Percentiles rank a stretch among this genome's conserved stretches.
These are phyloP conservation scores for Drosophila arawakana DNA, from an alignment of 1,140 invertebrate genomes.

Conservation along the genomic window DNA sequence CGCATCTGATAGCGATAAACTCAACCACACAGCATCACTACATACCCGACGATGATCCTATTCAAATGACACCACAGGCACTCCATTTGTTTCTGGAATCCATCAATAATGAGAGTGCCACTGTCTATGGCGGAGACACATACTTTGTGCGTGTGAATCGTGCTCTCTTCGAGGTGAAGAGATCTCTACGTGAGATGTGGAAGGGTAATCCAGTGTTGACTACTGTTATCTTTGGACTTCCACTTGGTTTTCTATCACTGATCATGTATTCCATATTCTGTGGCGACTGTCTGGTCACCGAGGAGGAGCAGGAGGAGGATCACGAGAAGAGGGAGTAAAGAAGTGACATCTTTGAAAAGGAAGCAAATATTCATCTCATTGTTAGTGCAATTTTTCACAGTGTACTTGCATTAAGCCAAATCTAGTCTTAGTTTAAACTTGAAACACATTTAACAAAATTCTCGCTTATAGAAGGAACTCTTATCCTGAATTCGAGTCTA, in stretches of 20 bases:
- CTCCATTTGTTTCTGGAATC: conserved; percentile 91
- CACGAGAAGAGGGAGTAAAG: conserved; percentile 85
- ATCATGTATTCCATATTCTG: conserved; percentile 98
- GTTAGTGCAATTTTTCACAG: conserved; percentile 28
- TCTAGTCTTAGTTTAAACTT: conserved; percentile 56
- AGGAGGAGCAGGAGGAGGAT: conserved; percentile 90
- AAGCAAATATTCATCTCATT: conserved; percentile 29
- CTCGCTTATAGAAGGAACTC: conserved; percentile 20
- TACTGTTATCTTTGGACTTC: conserved; percentile 94
- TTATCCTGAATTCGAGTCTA: conserved; percentile 14
- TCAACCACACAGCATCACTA: conserved; percentile 95
- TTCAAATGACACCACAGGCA: conserved; percentile 91
- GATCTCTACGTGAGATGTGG: conserved; percentile 93
- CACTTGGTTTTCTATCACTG: conserved; percentile 95
- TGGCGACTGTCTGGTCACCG: conserved; percentile 96
- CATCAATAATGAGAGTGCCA: conserved; percentile 90
- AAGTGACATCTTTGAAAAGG: background rate
- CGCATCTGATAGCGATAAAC: conserved; percentile 95
- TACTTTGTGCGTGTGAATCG: conserved; percentile 90
- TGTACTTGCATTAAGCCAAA: conserved; percentile 42
- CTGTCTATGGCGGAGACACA: conserved; percentile 92
- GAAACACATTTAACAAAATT: background rate
- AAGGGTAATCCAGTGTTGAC: conserved; percentile 95
- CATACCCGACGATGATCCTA: conserved; percentile 93
- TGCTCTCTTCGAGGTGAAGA: conserved; percentile 91